Evolutionary conservation across 2,113 vertebrate species (phyloP).

Genomic region (Plestiodon gilberti): DNA sequence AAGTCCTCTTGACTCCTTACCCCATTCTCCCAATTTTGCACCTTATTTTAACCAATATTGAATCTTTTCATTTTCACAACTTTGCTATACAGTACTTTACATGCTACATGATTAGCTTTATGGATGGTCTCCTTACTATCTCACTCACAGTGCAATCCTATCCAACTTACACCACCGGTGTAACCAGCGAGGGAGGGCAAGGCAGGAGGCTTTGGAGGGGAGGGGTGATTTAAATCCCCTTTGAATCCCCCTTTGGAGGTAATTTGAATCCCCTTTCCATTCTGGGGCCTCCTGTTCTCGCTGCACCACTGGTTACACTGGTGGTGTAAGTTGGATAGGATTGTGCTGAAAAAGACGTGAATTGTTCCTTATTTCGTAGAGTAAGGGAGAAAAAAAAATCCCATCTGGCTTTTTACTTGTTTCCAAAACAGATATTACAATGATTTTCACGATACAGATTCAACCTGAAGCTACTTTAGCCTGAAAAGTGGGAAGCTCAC

Average conservation of each 20-base stretch:
- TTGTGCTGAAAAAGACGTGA: no score
- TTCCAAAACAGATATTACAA: not conserved
- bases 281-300: no score
- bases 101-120: not conserved
- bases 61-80: not conserved
- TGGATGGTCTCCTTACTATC: no score
- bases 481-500: not conserved
- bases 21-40: not conserved
- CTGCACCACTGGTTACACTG: no score
- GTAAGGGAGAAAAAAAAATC: not conserved
- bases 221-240: no score
- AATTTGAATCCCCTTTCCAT: no score
- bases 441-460: not conserved
- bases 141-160: no score
- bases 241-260: no score
- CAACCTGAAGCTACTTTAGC: not conserved
- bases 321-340: no score
- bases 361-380: not conserved
- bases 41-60: not conserved
- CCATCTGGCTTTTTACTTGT: not conserved
- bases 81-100: not conserved
- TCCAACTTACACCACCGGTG: no score
- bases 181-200: no score
- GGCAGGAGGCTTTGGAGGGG: no score
- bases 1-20: not conserved